These are phyloP conservation scores for Meriones unguiculatus DNA, from an alignment of 2,113 vertebrate genomes.

Conservation along the genomic window DNA sequence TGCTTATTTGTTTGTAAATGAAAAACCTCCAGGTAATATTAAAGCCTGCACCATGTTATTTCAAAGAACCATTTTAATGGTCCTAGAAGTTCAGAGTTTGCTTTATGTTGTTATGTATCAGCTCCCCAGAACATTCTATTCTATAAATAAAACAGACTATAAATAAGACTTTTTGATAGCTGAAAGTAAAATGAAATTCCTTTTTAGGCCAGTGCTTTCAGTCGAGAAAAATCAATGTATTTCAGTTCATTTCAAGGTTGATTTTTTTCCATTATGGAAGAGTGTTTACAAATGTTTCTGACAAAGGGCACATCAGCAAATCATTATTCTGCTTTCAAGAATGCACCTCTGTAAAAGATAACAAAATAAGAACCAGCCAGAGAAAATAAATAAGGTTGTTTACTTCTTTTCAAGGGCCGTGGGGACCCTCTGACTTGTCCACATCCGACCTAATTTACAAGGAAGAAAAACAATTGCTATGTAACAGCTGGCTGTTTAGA, in stretches of 20 bases:
- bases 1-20: conserved; percentile 18
- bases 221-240: conserved; percentile 63
- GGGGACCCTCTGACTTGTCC: conserved; percentile 2
- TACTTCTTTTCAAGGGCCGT: conserved; percentile 22
- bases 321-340: conserved; percentile 63
- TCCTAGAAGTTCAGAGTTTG: conserved; percentile 33
- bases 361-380: conserved; percentile 37
- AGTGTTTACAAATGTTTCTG: conserved; percentile 69
- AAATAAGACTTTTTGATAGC: conserved; percentile 4
- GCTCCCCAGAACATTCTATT: conserved; percentile 17
- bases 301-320: conserved; percentile 45
- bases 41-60: neutral
- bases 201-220: conserved; percentile 48
- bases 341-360: conserved; percentile 34
- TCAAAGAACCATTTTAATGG: neutral
- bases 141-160: conserved; percentile 52
- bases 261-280: conserved; percentile 64
- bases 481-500: neutral
- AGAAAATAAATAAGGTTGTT: conserved; percentile 56
- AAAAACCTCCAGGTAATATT: conserved; percentile 15
- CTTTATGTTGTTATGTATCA: conserved; percentile 30
- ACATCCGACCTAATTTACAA: conserved; percentile 24
- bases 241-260: conserved; percentile 69
- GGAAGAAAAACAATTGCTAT: conserved; percentile 10
- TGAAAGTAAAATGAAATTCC: conserved; percentile 63